These are phyloP conservation scores for Vicugna pacos DNA, from an alignment of 2,113 vertebrate genomes.

Conservation along the genomic window DNA sequence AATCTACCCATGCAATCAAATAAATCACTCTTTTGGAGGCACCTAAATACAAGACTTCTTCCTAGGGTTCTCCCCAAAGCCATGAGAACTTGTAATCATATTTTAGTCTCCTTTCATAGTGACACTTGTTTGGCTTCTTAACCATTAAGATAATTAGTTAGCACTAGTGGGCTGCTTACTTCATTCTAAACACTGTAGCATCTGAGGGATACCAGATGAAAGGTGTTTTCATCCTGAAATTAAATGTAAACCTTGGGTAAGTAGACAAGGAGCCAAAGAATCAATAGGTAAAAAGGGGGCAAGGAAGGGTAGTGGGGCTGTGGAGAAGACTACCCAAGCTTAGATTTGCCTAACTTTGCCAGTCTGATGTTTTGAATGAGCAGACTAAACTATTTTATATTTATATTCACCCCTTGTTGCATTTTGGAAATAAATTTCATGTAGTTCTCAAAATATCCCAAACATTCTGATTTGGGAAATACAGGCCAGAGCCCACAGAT, in stretches of 20 bases:
- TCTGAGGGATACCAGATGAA: neutral
- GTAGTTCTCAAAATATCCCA: neutral
- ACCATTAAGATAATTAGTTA: neutral
- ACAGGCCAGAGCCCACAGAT: neutral
- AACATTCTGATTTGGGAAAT: neutral
- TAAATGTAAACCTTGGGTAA: neutral
- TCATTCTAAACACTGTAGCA: neutral
- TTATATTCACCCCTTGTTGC: neutral
- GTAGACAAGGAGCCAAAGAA: neutral
- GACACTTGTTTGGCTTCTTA: neutral
- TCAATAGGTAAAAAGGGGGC: neutral
- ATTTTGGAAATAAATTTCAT: neutral
- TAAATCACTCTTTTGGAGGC: neutral
- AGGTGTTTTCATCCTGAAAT: constrained; percentile 51
- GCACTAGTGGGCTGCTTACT: accelerated
- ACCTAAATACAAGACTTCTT: neutral
- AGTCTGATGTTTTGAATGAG: neutral
- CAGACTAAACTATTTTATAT: neutral
- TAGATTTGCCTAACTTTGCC: neutral
- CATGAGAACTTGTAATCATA: neutral
- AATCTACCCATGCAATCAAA: neutral
- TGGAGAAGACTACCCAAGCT: neutral
- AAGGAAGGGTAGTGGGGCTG: neutral
- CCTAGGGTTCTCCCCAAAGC: neutral
- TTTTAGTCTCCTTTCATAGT: neutral